Evolutionary conservation across 2,888 invertebrate genomes (phyloP), one percentile per base, ranked within the genome.

Genomic region (Lysandra bellargus): DNA sequence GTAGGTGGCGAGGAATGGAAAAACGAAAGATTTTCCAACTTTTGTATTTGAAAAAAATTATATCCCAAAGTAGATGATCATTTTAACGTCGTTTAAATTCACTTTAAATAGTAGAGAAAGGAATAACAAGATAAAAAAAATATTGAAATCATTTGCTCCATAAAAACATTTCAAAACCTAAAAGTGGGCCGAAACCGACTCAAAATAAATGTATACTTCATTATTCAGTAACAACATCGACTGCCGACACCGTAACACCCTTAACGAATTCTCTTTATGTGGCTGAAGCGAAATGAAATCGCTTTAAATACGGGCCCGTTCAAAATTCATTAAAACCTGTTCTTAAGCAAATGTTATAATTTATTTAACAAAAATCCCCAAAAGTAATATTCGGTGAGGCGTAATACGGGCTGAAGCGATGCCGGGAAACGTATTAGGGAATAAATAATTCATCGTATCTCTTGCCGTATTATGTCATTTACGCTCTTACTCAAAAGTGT

Each of bases 401-500:
- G 90, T 91, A 90, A 84, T 91, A 91, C 90, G 89, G 90, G 86
- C 87, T 88, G 84, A 88, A 87, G 85, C 84, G 86, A 88, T 86
- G 87, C 85, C 86, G 84, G 86, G 84, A 82, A 86, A 87, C 90
- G 91, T 91, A 92, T 94, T 93, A 92, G 82, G 89, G 88, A 87
- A 92, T 94, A 91, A 94, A 94, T 93, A 92, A 94, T 94, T 94
- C 94, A 93, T 90, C 88, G 89, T 93, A 94, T 93, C 93, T 92
- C 90, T 90, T 88, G 86, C 87, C 86, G 92, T 90, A 93, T 94
- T 94, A 94, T 93, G 93, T 94, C 93, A 94, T 94, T 94, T 92
- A 91, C 91, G 88, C 90, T 88, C 89, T 92, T 93, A 92, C 92
- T 90, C 88, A 91, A 88, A 89, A 83, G 89, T 90, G 92, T 92